phyloP scores from a whole-genome alignment of 2,797 vertebrate species.

The Galago senegalensis region DNA sequence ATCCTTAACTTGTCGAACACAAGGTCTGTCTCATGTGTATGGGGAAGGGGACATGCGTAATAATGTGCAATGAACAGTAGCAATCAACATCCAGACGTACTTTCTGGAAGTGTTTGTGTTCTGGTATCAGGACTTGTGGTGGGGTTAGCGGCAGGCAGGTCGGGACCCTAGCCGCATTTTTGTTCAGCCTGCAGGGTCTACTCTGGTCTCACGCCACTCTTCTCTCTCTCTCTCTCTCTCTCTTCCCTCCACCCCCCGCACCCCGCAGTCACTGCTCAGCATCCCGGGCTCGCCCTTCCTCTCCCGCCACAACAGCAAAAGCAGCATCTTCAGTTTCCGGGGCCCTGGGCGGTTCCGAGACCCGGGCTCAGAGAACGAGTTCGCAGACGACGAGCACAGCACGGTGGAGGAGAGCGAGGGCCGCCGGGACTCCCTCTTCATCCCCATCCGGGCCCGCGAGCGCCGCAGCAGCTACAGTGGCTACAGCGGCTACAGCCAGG shows the following conservation, averaged over 20 bases:
- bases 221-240: accelerated
- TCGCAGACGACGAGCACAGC: conserved; percentile 98
- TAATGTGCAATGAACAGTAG: neutral
- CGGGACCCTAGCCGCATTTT: accelerated
- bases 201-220: neutral
- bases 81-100: neutral
- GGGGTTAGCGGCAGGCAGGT: too few species aligned
- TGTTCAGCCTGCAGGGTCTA: accelerated
- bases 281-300: conserved; percentile 99
- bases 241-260: accelerated
- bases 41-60: neutral
- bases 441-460: conserved; percentile 94
- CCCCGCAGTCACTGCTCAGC: conserved; percentile 95
- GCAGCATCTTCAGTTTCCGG: conserved; percentile 99
- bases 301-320: conserved; percentile 98
- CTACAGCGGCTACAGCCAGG: conserved; percentile 98
- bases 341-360: conserved; percentile 93
- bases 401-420: conserved; percentile 99
- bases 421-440: conserved; percentile 97
- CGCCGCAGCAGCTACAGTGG: conserved; percentile 99
- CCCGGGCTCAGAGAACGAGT: conserved; percentile 97
- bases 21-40: too few species aligned
- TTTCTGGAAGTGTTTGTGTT: neutral
- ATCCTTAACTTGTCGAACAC: neutral
- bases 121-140: neutral